phyloP scores from a whole-genome alignment of 2,888 invertebrate species.

The Calameuta pallipes region DNA sequence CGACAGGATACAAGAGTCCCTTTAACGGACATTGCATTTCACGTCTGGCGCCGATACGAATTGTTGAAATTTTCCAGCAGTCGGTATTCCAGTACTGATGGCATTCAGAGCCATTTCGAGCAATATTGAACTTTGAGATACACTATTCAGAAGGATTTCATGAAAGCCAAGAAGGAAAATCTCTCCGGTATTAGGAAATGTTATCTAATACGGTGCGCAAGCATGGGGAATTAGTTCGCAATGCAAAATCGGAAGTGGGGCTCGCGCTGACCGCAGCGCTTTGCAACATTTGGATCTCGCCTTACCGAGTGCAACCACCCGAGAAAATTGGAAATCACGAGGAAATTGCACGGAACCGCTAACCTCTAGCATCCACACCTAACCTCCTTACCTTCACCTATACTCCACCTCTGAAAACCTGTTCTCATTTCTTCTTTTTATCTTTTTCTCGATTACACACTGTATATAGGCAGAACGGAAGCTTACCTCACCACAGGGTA shows the following conservation, averaged over 20 bases:
- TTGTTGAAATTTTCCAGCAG: too few species aligned
- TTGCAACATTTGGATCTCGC: conserved; percentile 28
- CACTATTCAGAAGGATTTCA: too few species aligned
- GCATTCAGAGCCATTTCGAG: conserved; percentile 30
- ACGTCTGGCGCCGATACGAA: too few species aligned
- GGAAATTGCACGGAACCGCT: conserved; percentile 37
- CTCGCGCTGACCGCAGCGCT: conserved; percentile 39
- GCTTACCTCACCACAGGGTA: too few species aligned
- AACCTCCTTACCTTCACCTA: too few species aligned
- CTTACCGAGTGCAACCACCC: conserved; percentile 33
- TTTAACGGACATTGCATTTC: too few species aligned
- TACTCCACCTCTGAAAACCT: too few species aligned
- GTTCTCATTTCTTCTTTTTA: too few species aligned
- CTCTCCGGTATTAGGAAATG: conserved; percentile 43
- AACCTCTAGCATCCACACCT: background rate
- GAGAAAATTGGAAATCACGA: conserved; percentile 54
- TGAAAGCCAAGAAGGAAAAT: conserved; percentile 22
- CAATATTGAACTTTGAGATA: conserved; percentile 29
- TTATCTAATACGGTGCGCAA: conserved; percentile 37
- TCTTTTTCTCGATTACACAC: too few species aligned
- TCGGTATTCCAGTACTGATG: too few species aligned
- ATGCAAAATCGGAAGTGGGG: conserved; percentile 15
- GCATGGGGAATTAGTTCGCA: conserved; percentile 36
- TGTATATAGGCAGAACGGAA: too few species aligned
- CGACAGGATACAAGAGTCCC: too few species aligned